phyloP scores from a whole-genome alignment of 1,140 invertebrate species.

The Philopotamus ludificatus region DNA sequence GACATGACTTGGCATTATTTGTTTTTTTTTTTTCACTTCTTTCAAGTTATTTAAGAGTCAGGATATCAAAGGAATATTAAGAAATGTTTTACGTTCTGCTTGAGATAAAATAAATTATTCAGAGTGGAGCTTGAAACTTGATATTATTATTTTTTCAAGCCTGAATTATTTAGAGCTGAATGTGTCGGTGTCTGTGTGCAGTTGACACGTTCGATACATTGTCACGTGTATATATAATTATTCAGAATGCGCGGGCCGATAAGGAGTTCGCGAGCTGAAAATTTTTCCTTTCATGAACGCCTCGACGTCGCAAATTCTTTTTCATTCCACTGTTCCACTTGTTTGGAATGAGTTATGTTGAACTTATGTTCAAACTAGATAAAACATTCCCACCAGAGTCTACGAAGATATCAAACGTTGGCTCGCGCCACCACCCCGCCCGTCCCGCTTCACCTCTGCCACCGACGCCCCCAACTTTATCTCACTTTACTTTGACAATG shows the following conservation, averaged over 20 bases:
- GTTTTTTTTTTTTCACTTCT: background rate
- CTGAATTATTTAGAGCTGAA: too few relatives aligned
- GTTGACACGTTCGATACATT: too few relatives aligned
- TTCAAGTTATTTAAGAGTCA: background rate
- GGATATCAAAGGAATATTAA: background rate
- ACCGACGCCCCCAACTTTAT: conserved; percentile 4
- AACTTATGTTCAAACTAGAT: conserved; percentile 28
- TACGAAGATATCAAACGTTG: conserved; percentile 18
- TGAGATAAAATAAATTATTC: too few relatives aligned
- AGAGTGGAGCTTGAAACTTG: too few relatives aligned
- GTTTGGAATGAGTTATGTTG: conserved; percentile 16
- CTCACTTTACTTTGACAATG: conserved; percentile 22
- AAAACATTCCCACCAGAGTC: conserved; percentile 16
- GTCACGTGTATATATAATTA: background rate
- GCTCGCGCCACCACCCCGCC: conserved; percentile 4
- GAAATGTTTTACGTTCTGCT: too few relatives aligned
- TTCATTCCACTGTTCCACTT: conserved; percentile 19
- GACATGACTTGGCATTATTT: conserved; percentile 10
- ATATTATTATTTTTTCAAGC: too few relatives aligned
- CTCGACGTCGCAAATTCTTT: conserved; percentile 3
- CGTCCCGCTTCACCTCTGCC: background rate
- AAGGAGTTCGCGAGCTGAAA: background rate
- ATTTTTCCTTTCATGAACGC: background rate
- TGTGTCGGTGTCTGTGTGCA: too few relatives aligned
- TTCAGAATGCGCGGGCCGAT: background rate